phyloP scores from a whole-genome alignment of 2,888 invertebrate genomes.

The Agrotis exclamationis region DNA sequence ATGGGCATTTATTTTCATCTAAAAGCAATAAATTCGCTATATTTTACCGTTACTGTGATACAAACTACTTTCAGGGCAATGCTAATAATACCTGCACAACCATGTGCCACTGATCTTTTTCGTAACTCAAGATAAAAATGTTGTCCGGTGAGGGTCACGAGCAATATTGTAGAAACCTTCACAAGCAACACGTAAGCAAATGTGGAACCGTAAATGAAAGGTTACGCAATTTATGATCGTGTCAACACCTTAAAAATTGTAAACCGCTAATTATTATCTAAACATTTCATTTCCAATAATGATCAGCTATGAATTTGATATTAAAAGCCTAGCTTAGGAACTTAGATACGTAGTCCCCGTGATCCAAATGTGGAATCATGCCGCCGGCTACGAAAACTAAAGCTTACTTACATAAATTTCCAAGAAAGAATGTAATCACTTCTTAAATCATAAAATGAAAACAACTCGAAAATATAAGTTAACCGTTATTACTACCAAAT shows the following conservation, averaged over 20 bases:
- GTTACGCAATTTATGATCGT: slow-evolving; percentile 89
- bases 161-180: slow-evolving; percentile 86
- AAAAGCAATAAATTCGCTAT: slow-evolving; percentile 48
- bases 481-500: slow-evolving; percentile 85
- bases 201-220: slow-evolving; percentile 87
- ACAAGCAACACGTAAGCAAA: slow-evolving; percentile 90
- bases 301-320: slow-evolving; percentile 14
- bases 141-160: slow-evolving; percentile 84
- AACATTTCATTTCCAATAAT: slow-evolving; percentile 19
- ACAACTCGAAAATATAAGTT: slow-evolving; percentile 74
- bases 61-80: slow-evolving; percentile 45
- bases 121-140: slow-evolving; percentile 68
- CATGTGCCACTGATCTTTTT: slow-evolving; percentile 77
- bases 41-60: slow-evolving; percentile 31
- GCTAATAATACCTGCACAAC: slow-evolving; percentile 56
- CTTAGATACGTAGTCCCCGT: slow-evolving; percentile 67
- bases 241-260: slow-evolving; percentile 72
- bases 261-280: slow-evolving; percentile 26
- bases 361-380: slow-evolving; percentile 79
- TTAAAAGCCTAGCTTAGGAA: slow-evolving; percentile 33
- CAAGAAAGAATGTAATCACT: slow-evolving; percentile 77
- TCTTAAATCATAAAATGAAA: slow-evolving; percentile 72
- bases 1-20: slow-evolving; percentile 38
- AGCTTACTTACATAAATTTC: slow-evolving; percentile 83
- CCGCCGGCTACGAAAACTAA: slow-evolving; percentile 78